phyloP scores from a whole-genome alignment of 2,888 invertebrate genomes.

The Thymelicus acteon region DNA sequence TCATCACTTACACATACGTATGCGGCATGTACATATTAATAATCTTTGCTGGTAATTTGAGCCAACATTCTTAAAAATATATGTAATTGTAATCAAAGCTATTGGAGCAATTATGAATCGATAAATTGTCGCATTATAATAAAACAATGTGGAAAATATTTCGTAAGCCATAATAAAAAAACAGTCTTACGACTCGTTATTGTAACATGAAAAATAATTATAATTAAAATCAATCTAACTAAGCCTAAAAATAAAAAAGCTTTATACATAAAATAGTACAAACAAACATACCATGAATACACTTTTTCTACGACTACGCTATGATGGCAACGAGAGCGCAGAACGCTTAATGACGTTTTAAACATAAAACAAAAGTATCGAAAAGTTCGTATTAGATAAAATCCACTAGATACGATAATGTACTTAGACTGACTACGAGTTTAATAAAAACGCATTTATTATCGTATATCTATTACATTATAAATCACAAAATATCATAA shows the following conservation, averaged over 20 bases:
- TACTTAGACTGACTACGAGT: no score
- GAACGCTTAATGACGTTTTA: background rate
- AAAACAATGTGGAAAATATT: background rate
- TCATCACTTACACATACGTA: no score
- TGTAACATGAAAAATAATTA: background rate
- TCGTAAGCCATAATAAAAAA: background rate
- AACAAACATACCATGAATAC: background rate
- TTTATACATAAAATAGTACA: background rate
- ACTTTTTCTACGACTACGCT: background rate
- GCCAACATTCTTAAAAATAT: no score
- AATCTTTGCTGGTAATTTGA: no score
- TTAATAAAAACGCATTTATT: no score
- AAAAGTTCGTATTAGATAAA: background rate
- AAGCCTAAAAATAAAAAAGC: background rate
- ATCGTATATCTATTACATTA: no score
- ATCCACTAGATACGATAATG: no score
- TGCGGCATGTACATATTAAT: no score
- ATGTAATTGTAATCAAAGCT: no score
- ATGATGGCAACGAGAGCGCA: background rate
- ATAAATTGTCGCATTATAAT: background rate
- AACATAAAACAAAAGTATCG: background rate
- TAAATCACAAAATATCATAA: no score
- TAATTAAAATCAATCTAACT: constrained; percentile 2
- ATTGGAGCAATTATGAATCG: background rate
- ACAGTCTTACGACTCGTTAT: background rate